Evolutionary conservation across 2,113 vertebrate genomes (phyloP).

Genomic region (Ranitomeya imitator): DNA sequence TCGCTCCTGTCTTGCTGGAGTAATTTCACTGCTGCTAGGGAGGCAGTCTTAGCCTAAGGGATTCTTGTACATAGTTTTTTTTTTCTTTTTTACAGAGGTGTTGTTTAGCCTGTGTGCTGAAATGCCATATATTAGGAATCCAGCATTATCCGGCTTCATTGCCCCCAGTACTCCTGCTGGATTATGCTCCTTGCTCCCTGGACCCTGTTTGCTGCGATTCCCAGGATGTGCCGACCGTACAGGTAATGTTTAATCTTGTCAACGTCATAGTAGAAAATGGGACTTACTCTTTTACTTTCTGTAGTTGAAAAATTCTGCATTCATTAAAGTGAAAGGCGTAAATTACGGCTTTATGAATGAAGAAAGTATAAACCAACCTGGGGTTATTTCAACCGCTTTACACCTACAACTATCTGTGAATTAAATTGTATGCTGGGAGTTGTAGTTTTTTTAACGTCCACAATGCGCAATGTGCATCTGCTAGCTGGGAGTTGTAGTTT

Average conservation of each 20-base stretch:
- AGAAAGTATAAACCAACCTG: not conserved
- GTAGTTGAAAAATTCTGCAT: not conserved
- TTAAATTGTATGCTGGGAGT: too few relatives aligned
- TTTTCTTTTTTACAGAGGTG: slow-evolving; percentile 74
- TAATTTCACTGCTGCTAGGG: slow-evolving; percentile 72
- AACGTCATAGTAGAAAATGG: not conserved
- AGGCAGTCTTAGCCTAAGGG: slow-evolving; percentile 73
- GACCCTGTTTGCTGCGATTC: not conserved
- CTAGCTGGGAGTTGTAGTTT: not conserved
- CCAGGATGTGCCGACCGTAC: not conserved
- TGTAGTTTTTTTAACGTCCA: too few relatives aligned
- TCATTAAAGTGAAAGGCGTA: not conserved
- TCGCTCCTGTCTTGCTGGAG: slow-evolving; percentile 65
- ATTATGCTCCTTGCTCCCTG: not conserved
- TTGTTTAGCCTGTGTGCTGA: slow-evolving; percentile 67
- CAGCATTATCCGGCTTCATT: slow-evolving; percentile 8
- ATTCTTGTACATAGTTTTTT: slow-evolving; percentile 73
- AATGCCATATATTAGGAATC: slow-evolving; percentile 69
- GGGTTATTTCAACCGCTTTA: not conserved
- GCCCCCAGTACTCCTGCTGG: slow-evolving; percentile 12
- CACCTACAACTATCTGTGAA: not conserved
- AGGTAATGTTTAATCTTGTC: slow-evolving; percentile 36
- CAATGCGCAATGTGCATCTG: not conserved
- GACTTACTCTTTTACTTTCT: not conserved
- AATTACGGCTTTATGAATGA: not conserved